These are phyloP conservation scores for Eremobia ochroleuca DNA, from an alignment of 2,888 invertebrate species.

Conservation along the genomic window DNA sequence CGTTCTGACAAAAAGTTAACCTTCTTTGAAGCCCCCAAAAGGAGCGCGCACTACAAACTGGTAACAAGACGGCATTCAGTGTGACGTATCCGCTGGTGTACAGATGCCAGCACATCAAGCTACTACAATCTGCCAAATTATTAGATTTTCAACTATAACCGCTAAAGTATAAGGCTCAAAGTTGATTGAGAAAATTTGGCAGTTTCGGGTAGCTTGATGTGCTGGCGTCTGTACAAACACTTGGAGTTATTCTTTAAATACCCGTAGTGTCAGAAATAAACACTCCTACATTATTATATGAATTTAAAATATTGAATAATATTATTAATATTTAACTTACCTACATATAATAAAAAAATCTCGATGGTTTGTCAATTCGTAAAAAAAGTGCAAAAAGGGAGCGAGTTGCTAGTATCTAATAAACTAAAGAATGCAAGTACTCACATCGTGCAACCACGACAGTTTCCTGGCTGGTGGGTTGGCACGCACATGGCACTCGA, in stretches of 20 bases:
- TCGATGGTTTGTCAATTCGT: background rate
- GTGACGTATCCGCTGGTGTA: background rate
- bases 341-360: background rate
- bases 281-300: no score
- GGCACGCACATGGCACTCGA: constrained; percentile 97
- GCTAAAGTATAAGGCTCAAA: no score
- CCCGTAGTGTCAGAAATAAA: no score
- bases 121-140: no score
- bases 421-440: constrained; percentile 80
- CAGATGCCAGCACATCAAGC: no score
- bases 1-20: background rate
- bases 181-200: no score
- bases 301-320: no score
- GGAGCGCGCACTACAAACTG: background rate
- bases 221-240: no score
- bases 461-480: constrained; percentile 96
- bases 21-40: background rate
- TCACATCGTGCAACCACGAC: constrained; percentile 97
- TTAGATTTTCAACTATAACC: no score
- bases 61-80: no score
- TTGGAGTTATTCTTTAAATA: no score
- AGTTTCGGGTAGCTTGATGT: no score
- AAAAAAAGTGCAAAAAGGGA: background rate
- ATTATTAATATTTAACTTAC: background rate
- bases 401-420: background rate